A percentile compares a stretch with the other conserved stretches of the same genome.
These are phyloP conservation scores for Myotis lucifugus DNA, from an alignment of 2,113 vertebrate genomes.

Conservation along the genomic window DNA sequence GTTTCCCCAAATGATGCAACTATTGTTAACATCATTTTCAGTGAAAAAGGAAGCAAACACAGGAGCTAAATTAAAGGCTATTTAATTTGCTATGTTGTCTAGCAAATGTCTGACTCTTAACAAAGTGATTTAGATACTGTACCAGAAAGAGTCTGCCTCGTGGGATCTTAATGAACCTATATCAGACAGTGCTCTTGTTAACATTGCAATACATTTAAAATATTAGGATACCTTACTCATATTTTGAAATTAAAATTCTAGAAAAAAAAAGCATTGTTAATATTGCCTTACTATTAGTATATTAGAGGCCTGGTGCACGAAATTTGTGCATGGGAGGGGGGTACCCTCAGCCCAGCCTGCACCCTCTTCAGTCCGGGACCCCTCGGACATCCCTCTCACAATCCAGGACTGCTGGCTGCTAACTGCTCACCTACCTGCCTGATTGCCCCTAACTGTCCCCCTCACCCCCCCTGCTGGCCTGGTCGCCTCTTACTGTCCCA, in stretches of 20 bases:
- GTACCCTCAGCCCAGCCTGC: no score
- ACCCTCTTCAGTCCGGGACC: no score
- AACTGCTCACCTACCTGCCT: no score
- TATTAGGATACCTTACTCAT: conserved; percentile 20
- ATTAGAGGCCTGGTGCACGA: no score
- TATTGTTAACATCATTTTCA: conserved; percentile 27
- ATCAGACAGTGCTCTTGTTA: background rate
- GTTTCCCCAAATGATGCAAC: background rate
- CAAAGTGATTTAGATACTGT: background rate
- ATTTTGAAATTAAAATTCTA: conserved; percentile 41
- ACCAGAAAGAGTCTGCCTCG: background rate
- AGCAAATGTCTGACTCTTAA: background rate
- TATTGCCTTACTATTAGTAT: background rate
- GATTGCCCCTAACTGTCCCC: no score
- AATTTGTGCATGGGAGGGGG: no score
- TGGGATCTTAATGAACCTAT: background rate
- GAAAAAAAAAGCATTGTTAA: background rate
- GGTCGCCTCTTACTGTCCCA: no score
- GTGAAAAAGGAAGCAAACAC: background rate
- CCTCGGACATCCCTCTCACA: no score
- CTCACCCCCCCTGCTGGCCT: no score
- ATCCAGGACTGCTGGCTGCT: no score
- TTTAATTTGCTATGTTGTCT: background rate
- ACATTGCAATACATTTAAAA: background rate
- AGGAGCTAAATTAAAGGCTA: background rate